Evolutionary conservation across 2,888 invertebrate species (phyloP).

Genomic region (Cosmia trapezina): DNA sequence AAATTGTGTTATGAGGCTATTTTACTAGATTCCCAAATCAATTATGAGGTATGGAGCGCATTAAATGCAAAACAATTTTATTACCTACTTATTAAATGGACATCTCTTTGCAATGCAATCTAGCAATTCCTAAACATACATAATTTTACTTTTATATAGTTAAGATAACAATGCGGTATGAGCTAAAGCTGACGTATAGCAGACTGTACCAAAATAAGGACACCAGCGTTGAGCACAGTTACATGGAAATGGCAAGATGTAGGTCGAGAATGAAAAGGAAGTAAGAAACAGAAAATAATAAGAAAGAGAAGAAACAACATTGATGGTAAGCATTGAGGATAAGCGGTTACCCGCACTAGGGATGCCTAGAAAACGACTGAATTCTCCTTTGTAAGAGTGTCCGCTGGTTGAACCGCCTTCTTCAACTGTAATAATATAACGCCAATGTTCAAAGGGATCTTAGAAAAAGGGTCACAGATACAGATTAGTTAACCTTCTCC

Average conservation of each 20-base stretch:
- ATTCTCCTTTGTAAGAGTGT: conserved; percentile 87
- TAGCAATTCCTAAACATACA: conserved; percentile 14
- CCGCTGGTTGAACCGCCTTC: conserved; percentile 86
- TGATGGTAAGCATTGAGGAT: conserved; percentile 77
- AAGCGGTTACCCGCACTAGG: conserved; percentile 91
- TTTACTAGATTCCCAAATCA: conserved; percentile 32
- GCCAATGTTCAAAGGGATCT: conserved; percentile 73
- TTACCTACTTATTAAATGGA: neutral
- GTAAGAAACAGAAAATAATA: conserved; percentile 64
- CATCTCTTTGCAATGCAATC: conserved; percentile 8
- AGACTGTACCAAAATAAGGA: conserved; percentile 47
- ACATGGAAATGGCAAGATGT: conserved; percentile 54
- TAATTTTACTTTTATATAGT: conserved; percentile 10
- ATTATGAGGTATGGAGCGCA: conserved; percentile 35
- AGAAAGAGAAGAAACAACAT: conserved; percentile 76
- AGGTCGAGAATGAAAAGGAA: conserved; percentile 61
- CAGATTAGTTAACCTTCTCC: conserved; percentile 44
- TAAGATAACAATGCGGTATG: conserved; percentile 23
- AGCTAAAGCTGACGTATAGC: conserved; percentile 54
- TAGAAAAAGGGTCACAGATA: conserved; percentile 45
- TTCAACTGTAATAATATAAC: conserved; percentile 87
- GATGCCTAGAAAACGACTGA: conserved; percentile 93
- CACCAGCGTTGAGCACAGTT: conserved; percentile 49
- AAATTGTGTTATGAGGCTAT: conserved; percentile 26
- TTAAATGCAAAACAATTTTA: conserved; percentile 14